These are phyloP conservation scores for Tenrec ecaudatus DNA, from an alignment of 2,113 vertebrate genomes.

Conservation along the genomic window DNA sequence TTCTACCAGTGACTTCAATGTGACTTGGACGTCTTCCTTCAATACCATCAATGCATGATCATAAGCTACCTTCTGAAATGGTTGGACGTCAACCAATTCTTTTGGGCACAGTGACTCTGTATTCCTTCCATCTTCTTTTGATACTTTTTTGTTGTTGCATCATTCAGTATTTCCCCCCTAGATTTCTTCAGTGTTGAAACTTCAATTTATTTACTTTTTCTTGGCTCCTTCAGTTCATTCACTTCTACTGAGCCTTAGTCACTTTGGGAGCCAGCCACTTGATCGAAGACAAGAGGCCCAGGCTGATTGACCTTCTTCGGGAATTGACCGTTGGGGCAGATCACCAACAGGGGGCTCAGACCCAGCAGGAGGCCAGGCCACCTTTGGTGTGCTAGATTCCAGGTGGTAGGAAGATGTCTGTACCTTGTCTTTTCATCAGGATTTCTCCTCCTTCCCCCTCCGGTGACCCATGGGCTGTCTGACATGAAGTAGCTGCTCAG, in stretches of 20 bases:
- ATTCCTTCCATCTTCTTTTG: background rate
- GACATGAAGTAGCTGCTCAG: background rate
- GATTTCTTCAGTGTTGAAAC: background rate
- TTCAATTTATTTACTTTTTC: background rate
- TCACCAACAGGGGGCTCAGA: background rate
- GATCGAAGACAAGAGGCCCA: background rate
- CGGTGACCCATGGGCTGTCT: background rate
- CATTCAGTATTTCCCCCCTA: background rate
- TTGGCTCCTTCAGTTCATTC: background rate
- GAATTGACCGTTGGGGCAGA: background rate
- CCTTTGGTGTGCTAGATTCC: background rate
- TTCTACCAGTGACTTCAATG: background rate
- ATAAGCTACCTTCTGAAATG: background rate
- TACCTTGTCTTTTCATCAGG: background rate
- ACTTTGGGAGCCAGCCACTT: background rate
- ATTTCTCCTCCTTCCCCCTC: background rate
- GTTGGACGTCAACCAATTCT: background rate
- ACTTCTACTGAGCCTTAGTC: background rate
- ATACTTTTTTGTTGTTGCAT: background rate
- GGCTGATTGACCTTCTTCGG: background rate
- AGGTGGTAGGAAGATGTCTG: background rate
- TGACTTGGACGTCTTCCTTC: background rate
- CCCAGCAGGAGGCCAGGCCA: background rate
- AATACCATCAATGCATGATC: background rate
- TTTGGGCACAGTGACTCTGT: background rate